Conservation (phyloP, 1,140 invertebrate genomes). For the Bombus superbus region DNA sequence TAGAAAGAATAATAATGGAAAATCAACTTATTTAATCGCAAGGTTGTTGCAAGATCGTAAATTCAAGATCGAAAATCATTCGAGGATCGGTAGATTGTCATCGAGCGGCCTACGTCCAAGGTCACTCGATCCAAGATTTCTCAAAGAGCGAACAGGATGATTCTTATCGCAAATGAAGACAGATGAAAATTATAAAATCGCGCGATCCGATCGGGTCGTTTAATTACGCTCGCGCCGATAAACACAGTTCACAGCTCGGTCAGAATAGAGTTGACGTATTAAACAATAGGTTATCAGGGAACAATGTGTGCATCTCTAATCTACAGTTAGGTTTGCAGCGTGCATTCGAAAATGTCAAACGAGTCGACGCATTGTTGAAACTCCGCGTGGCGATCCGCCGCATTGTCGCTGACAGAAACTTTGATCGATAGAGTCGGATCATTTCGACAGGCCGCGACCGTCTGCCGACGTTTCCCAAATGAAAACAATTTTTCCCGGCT, state of each 20-base stretch:
- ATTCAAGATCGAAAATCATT: neutral
- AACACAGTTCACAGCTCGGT: neutral
- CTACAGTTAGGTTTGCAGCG: constrained; percentile 62
- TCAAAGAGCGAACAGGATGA: too few relatives aligned
- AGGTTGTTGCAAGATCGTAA: neutral
- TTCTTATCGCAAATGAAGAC: too few relatives aligned
- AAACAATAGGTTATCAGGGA: constrained; percentile 68
- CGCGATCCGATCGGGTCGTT: neutral
- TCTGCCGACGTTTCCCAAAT: constrained; percentile 28
- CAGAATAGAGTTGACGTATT: constrained; percentile 43
- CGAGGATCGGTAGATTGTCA: neutral
- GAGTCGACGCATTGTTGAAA: constrained; percentile 58
- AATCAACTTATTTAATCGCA: too few relatives aligned
- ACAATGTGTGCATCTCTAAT: constrained; percentile 69
- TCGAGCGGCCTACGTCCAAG: neutral
- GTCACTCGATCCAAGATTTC: too few relatives aligned
- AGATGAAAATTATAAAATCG: neutral
- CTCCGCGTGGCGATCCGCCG: constrained; percentile 10
- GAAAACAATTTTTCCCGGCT: constrained; percentile 47
- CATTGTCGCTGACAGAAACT: constrained; percentile 47
- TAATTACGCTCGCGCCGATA: constrained; percentile 32
- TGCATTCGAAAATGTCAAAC: constrained; percentile 67
- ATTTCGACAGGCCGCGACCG: constrained; percentile 33
- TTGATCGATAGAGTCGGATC: constrained; percentile 60
- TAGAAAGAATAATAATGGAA: too few relatives aligned